Percentiles rank a stretch among this genome's conserved stretches.
Evolutionary conservation across 2,888 invertebrate species (phyloP).

Genomic region (Entomobrya multifasciata): DNA sequence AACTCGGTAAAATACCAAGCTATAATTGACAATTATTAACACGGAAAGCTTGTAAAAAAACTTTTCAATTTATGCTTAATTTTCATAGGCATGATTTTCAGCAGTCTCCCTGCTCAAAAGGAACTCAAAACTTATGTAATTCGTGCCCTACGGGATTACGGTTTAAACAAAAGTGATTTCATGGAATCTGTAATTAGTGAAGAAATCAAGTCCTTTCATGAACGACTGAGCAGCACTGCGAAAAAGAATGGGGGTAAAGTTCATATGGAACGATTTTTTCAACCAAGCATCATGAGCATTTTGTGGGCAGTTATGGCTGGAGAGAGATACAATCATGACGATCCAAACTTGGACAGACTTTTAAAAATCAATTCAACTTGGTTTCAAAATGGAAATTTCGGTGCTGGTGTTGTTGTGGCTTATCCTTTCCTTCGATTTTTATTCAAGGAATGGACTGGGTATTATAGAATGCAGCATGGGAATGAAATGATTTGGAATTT

Average conservation of each 20-base stretch:
- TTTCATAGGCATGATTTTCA: conserved; percentile 53
- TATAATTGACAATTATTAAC: too few species aligned
- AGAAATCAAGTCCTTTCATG: conserved; percentile 73
- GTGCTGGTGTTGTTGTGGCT: conserved; percentile 76
- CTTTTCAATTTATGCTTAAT: background rate
- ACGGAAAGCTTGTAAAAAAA: too few species aligned
- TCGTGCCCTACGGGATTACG: conserved; percentile 72
- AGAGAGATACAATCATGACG: conserved; percentile 76
- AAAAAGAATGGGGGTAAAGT: conserved; percentile 69
- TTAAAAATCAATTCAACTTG: conserved; percentile 75
- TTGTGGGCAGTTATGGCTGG: conserved; percentile 79
- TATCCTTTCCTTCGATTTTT: conserved; percentile 85
- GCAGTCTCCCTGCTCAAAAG: conserved; percentile 71
- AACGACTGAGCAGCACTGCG: conserved; percentile 45
- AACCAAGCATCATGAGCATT: conserved; percentile 77
- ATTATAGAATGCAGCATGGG: conserved; percentile 81
- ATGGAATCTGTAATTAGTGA: conserved; percentile 72
- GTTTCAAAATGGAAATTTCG: conserved; percentile 78
- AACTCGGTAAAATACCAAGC: conserved; percentile 75
- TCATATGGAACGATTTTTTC: conserved; percentile 76
- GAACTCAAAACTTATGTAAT: conserved; percentile 74
- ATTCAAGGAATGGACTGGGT: conserved; percentile 86
- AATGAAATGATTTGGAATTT: conserved; percentile 74
- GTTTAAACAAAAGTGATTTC: conserved; percentile 74
- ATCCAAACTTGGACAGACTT: conserved; percentile 76